A percentile compares a stretch with the other conserved stretches of the same genome.
These are phyloP conservation scores for Mirza zaza DNA, from an alignment of 2,113 vertebrate species.

Conservation along the genomic window DNA sequence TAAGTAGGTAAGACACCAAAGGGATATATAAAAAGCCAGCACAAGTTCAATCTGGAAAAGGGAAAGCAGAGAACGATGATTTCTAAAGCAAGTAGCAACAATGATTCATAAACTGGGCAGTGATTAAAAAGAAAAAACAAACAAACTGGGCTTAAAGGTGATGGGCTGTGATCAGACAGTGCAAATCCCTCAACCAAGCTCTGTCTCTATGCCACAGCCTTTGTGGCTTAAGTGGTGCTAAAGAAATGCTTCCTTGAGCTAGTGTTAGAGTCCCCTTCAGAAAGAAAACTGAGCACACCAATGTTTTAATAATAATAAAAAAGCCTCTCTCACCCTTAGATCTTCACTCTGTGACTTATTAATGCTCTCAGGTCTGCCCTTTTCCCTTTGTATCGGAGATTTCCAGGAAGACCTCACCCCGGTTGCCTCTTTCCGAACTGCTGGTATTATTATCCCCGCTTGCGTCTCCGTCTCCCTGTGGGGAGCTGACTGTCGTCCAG, in stretches of 20 bases:
- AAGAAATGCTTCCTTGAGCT: neutral
- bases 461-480: no score
- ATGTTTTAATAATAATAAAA: neutral
- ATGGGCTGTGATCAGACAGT: neutral
- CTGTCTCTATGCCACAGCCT: neutral
- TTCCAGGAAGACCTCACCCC: neutral
- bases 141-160: neutral
- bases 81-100: slow-evolving; percentile 25
- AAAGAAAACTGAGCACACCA: neutral
- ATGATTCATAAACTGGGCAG: slow-evolving; percentile 11
- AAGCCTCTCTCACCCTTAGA: neutral
- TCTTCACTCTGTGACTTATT: accelerated
- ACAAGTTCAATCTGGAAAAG: neutral
- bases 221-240: neutral
- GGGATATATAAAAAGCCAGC: neutral
- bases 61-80: neutral
- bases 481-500: neutral
- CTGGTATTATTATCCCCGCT: accelerated
- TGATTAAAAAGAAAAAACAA: neutral
- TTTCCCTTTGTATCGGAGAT: neutral
- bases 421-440: neutral
- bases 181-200: neutral
- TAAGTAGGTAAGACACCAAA: neutral
- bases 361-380: neutral
- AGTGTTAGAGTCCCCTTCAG: neutral